Evolutionary conservation across 2,888 invertebrate species (phyloP), one percentile per base, ranked within the genome.

Genomic region (Harpalus rufipes): DNA sequence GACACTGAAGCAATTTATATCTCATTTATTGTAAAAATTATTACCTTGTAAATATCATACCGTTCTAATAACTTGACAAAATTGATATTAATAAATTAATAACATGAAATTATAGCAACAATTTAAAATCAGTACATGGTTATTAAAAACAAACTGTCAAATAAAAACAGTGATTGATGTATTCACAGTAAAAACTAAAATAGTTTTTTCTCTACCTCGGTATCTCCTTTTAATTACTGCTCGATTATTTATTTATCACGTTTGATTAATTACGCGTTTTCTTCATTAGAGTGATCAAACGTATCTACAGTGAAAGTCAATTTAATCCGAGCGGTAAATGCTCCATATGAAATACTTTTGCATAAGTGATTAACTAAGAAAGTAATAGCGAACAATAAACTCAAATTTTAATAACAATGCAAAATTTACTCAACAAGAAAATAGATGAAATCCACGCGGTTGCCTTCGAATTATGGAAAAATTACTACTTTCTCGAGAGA

Each of bases 251-350:
- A 59, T 82, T 72, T 59, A 82, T 72, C 74, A 82, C 68, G 68
- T 68, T 68, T 81, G 81, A 81, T 81, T 81, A 81, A 81, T 81
- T 81, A 81, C 59, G 58, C 74, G 59, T 25, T 72, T 72, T 82
- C 74, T 82, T 82, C 74, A 82, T 82, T 82, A 81, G 61, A 41
- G 74, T 74, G 68, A 68, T 68, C 41, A 74, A 74, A 74, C 56
- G 74, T 51, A 74, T 39, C 68, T 39, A 78, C 58, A 58, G 78
- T 58, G 78, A 78, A 78, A 78, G 78, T 78, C 78, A 32, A 58
- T 78, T 78, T 74, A 74, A 51, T 74, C 18, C 74, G 18, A 74
- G 44, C 74, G 44, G 68, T 68, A 74, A 51, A 44, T 74, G 56
- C 44, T 56, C 44, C 18, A 74, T 74, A 74, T 74, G 21, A 74